Evolutionary conservation across 2,797 vertebrate genomes (phyloP), one percentile per base, ranked within the genome.

Genomic region (Rousettus madagascariensis): DNA sequence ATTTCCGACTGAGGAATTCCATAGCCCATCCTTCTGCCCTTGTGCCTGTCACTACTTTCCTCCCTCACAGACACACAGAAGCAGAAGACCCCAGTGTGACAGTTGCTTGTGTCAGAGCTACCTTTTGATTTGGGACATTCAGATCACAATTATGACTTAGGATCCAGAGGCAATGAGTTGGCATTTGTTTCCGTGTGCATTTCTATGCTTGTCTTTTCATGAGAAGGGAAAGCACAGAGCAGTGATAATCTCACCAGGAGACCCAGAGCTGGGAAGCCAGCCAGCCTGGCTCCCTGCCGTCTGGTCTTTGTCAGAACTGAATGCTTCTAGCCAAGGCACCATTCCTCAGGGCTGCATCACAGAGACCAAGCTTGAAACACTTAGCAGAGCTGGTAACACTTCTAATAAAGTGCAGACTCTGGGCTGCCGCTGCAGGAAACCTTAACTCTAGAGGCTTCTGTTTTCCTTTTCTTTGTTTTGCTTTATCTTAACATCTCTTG

Each of bases 21-120:
- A 15, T 1, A 12, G 30, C 43, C 24, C 1, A 3, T 20, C 75
- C 30, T 36, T 80, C 46, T 36, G 17, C 19, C 46, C 17, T 28
- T 2, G n/a, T 9, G 53, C 5, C 68, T 20, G 46, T 16, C 53
- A 4, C 85, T 13, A 3, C 57, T 43, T 36, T 13, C 22, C 16
- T 74, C 24, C n/a, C 2, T n/a, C 17, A 19, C 4, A 38, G 59
- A 88, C 71, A 66, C 30, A 11, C 13, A 6, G 88, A n/a, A 71
- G 49, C 53, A 30, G n/a, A 61, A 93, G 65, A 49, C 20, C 33
- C 38, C 75, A 7, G 24, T 53, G 65, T 38, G 88, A 12, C 0
- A 0, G 63, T 26, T 6, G 1, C 46, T 19, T 0, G 0, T 2
- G 43, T 65, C 46, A 55, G 78, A 51, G 55, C 55, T 1, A 4